These are phyloP conservation scores for Suncus etruscus DNA, from an alignment of 2,113 vertebrate genomes.

Conservation along the genomic window DNA sequence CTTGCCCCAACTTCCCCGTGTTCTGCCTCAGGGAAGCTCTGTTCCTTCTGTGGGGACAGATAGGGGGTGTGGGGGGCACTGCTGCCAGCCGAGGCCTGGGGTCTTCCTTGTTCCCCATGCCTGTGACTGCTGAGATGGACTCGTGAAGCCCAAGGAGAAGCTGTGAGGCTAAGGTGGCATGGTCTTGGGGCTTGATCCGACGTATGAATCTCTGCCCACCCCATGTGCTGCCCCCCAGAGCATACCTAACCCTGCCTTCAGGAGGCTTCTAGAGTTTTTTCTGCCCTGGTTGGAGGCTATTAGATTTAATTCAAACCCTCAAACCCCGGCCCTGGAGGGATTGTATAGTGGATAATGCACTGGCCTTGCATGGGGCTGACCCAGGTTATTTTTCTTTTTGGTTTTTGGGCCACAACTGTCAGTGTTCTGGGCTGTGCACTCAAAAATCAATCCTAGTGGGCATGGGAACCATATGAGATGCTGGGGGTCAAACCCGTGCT, in stretches of 20 bases:
- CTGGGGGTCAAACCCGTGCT: too few species aligned
- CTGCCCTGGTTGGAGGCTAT: neutral
- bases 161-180: neutral
- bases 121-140: conserved; percentile 7
- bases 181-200: neutral
- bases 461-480: too few species aligned
- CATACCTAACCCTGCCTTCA: conserved; percentile 34
- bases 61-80: conserved; percentile 1
- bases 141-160: conserved; percentile 1
- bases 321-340: too few species aligned
- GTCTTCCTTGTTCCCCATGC: conserved; percentile 47
- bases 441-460: too few species aligned
- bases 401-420: too few species aligned
- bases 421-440: too few species aligned
- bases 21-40: conserved; percentile 73
- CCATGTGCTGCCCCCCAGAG: neutral
- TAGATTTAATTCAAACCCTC: neutral
- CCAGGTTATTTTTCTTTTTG: too few species aligned
- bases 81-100: conserved; percentile 30
- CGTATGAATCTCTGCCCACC: neutral
- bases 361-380: neutral
- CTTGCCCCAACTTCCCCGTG: conserved; percentile 77
- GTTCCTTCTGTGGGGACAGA: conserved; percentile 57
- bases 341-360: too few species aligned
- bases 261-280: neutral